Percentiles rank a stretch among this genome's conserved stretches.
phyloP scores from a whole-genome alignment of 92 coral and sea anemone species.

The Parazoanthus swiftii region DNA sequence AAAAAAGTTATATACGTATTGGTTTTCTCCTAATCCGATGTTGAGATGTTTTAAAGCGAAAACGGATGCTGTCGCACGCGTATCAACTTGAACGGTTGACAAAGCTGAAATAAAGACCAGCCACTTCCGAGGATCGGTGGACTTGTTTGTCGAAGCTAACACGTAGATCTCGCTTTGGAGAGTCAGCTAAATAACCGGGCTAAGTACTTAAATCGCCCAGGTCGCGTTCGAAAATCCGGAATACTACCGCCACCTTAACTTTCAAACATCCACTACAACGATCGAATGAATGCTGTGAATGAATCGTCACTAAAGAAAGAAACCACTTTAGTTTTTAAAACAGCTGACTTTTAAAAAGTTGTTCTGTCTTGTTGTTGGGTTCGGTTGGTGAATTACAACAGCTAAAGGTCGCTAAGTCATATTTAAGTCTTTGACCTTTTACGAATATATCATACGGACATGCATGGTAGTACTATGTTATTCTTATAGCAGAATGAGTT shows the following conservation, averaged over 20 bases:
- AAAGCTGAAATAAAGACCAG: constrained; percentile 22
- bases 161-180: constrained; percentile 27
- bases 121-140: constrained; percentile 32
- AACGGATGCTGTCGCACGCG: constrained; percentile 43
- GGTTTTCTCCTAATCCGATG: constrained; percentile 2
- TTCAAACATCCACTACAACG: too few species aligned
- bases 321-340: too few species aligned
- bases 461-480: neutral
- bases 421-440: neutral
- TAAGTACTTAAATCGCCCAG: constrained; percentile 1
- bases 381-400: neutral
- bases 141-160: constrained; percentile 13
- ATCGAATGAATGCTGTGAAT: neutral
- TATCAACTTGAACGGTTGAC: neutral
- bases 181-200: constrained; percentile 19
- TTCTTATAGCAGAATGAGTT: neutral
- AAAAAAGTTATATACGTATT: neutral
- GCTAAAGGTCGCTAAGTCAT: neutral
- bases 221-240: neutral
- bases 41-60: constrained; percentile 18
- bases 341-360: neutral
- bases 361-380: too few species aligned
- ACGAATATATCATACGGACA: neutral
- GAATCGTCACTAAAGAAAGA: neutral
- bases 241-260: too few species aligned